Base-by-base conservation (phyloP, 1,140 invertebrate species). In the Platorchestia sp. region DNA sequence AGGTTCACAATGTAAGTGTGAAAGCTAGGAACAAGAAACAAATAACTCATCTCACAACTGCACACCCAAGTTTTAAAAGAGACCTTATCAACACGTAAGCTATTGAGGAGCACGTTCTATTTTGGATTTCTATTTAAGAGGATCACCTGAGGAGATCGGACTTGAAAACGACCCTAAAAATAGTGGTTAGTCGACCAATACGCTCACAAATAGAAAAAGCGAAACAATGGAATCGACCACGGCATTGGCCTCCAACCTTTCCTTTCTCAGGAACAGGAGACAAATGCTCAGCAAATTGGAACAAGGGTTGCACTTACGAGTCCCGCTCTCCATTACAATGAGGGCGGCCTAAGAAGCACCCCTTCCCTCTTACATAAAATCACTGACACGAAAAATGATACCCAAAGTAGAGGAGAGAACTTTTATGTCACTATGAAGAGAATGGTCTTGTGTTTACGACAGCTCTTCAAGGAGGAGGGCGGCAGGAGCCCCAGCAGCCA, bases 341-440 rank as follows among this genome's bases (percentile, higher is more conserved):
- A 93, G 43, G 47, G 40, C 22, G 22, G 91, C 45, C 87, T 44
- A 42, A 41, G 41, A 89, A 93, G 45, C 41, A 45, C 91, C 41
- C 10, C 45, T 47, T 44, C 36, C 43, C 45, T 10, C 45, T 44
- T 44, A 93, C 91, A 93, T 93, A 93, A 93, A 93, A 93, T 93
- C 91, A 93, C 43, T 93, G 91, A 93, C 91, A 93, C 91, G 91
- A 93, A 93, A 93, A 93, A 93, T 93, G 91, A 93, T 93, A n/a
- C 91, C 91, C 44, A 93, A 44, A 93, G 91, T 45, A 93, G 91
- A 93, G 91, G 44, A 93, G 44, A 45, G 91, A 47, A 93, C 43
- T 93, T 93, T 93, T 93, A 93, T 47, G 91, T 93, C 43, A 44
- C 6, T 44, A 45, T 27, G 91, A 10, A 27, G 43, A 40, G 7